These are phyloP conservation scores for Bubo bubo DNA, from an alignment of 2,113 vertebrate genomes.

Conservation along the genomic window DNA sequence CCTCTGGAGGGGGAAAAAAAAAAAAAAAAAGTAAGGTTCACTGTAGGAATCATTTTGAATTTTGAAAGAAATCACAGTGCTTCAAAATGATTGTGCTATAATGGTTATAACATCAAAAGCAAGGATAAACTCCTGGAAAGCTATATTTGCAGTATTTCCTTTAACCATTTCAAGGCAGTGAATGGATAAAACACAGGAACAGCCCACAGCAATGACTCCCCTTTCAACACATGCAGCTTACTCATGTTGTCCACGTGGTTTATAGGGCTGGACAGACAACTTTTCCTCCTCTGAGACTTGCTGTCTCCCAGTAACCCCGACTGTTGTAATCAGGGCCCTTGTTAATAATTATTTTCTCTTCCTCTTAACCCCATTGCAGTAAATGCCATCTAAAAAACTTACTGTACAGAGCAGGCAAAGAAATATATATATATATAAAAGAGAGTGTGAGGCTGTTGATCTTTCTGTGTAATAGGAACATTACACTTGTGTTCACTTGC, in stretches of 20 bases:
- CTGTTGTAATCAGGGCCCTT: too few species aligned
- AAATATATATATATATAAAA: rapidly evolving
- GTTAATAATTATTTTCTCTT: not conserved
- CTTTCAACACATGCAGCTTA: rapidly evolving
- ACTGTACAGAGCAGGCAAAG: not conserved
- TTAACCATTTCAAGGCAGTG: not conserved
- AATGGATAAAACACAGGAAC: not conserved
- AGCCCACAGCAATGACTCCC: not conserved
- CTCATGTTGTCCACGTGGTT: rapidly evolving
- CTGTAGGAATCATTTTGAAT: conserved; percentile 24
- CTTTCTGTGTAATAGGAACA: not conserved
- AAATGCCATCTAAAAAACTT: not conserved
- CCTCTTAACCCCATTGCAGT: not conserved
- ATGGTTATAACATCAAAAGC: not conserved
- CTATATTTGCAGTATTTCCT: not conserved
- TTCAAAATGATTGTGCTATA: not conserved
- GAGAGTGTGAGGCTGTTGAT: not conserved
- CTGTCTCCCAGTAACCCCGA: not conserved
- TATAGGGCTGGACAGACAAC: not conserved
- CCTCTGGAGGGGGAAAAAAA: not conserved
- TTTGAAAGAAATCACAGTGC: not conserved
- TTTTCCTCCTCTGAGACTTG: too few species aligned
- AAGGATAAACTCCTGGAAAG: not conserved
- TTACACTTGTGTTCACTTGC: not conserved
- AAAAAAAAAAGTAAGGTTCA: not conserved